Evolutionary conservation across 1,140 invertebrate genomes (phyloP), one percentile per base, ranked within the genome.

Genomic region (Tyrophagus putrescentiae): DNA sequence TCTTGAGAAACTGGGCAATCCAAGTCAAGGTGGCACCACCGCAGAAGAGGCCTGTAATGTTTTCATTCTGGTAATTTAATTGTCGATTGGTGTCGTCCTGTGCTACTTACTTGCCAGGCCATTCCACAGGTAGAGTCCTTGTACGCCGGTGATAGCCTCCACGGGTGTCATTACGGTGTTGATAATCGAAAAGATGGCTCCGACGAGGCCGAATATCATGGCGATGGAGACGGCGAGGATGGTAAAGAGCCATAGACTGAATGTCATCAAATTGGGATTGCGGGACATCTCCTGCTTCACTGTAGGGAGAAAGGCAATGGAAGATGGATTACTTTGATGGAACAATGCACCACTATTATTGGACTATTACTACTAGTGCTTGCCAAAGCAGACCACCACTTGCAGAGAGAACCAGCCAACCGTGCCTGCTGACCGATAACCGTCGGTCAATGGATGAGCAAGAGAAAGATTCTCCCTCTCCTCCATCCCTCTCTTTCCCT

Each of bases 61-160:
- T 42, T 42, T n/a, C 18, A 21, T 42, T 42, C 18, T 42, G 41
- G 25, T 42, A 5, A n/a, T 42, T 21, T 42, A 23, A 42, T 42
- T 23, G 3, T 21, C 6, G 18, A 23, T 42, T 42, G 41, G 6
- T 42, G 18, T 3, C 18, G 1, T 21, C 25, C 7, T 48, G 18
- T 39, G 4, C 4, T 27, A 76, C 78, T 81, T 77, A 87, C 85
- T 70, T 64, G 82, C 80, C 64, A 83, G 68, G 29, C 75, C 75
- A 71, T 87, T 87, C 79, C 84, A 86, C 4, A 85, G 67, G 67
- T 85, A 87, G 39, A 88, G 75, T 18, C 84, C 84, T n/a, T 79
- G 75, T n/a, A 84, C 73, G 1, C 84, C 83, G 29, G 83, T 78
- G 52, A 85, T 76, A 57, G 80, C 79, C 64, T 81, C 78, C 57